These are phyloP conservation scores for Cydia amplana DNA, from an alignment of 1,140 invertebrate genomes.

Conservation along the genomic window DNA sequence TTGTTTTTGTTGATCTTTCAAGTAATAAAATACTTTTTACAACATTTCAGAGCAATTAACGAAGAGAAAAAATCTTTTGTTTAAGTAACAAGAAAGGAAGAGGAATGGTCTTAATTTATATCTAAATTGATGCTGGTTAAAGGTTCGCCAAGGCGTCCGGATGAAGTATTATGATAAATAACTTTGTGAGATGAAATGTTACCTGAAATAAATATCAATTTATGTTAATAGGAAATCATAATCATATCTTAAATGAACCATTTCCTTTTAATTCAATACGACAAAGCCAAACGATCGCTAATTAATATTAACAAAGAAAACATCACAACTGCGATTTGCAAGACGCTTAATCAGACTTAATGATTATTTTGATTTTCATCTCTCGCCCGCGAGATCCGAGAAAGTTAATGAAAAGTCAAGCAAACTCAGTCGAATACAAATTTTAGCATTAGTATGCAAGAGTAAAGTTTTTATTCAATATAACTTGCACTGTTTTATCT, in stretches of 20 bases:
- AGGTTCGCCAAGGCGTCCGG: background rate
- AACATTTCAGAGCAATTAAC: background rate
- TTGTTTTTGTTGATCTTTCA: constrained; percentile 3
- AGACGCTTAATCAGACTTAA: constrained; percentile 68
- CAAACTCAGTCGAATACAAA: constrained; percentile 75
- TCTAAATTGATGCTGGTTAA: constrained; percentile 10
- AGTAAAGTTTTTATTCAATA: constrained; percentile 76
- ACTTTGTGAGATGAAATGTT: constrained; percentile 27
- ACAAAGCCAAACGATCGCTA: constrained; percentile 46
- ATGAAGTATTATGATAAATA: constrained; percentile 30
- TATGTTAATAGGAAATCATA: constrained; percentile 20
- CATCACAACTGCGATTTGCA: constrained; percentile 57
- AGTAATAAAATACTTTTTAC: background rate
- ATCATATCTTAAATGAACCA: constrained; percentile 35
- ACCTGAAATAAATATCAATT: constrained; percentile 31
- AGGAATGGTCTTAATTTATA: constrained; percentile 9
- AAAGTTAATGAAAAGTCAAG: constrained; percentile 75
- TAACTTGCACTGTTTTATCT: constrained; percentile 71
- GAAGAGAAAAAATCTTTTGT: constrained; percentile 6
- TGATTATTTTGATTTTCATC: constrained; percentile 74
- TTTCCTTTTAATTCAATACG: constrained; percentile 37
- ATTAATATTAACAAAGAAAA: constrained; percentile 57
- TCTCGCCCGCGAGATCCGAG: constrained; percentile 63
- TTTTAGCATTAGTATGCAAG: constrained; percentile 76
- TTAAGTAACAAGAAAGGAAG: constrained; percentile 10